A percentile compares a stretch with the other conserved stretches of the same genome.
Evolutionary conservation across 2,113 vertebrate species (phyloP).

Genomic region (Oncorhynchus kisutch): DNA sequence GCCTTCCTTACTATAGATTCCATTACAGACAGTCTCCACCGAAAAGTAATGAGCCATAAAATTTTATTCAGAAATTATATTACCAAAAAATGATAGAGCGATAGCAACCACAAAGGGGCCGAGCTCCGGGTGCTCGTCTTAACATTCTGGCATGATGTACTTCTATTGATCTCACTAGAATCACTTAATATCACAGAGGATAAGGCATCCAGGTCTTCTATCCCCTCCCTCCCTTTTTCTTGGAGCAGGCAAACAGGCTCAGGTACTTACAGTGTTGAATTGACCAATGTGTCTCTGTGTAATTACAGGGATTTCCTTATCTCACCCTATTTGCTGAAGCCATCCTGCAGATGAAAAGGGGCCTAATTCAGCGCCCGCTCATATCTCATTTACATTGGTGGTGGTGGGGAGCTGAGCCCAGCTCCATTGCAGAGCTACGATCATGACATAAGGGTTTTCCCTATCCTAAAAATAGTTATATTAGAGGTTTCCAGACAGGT

Average conservation of each 20-base stretch:
- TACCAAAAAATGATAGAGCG: slow-evolving; percentile 84
- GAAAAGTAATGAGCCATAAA: slow-evolving; percentile 95
- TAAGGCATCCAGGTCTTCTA: slow-evolving; percentile 64
- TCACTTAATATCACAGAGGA: slow-evolving; percentile 30
- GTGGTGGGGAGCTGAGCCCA: slow-evolving; percentile 76
- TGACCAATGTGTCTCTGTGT: slow-evolving; percentile 83
- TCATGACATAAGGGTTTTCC: slow-evolving; percentile 69
- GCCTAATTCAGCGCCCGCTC: slow-evolving; percentile 74
- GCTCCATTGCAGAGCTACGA: slow-evolving; percentile 76
- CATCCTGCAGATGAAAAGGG: slow-evolving; percentile 74
- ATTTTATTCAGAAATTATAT: slow-evolving; percentile 98
- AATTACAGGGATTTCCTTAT: slow-evolving; percentile 92
- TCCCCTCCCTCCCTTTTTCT: slow-evolving; percentile 69
- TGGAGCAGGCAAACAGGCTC: slow-evolving; percentile 41
- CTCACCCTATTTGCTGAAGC: slow-evolving; percentile 81
- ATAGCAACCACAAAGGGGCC: slow-evolving; percentile 80
- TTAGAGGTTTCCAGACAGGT: not conserved
- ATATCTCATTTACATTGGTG: slow-evolving; percentile 84
- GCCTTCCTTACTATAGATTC: slow-evolving; percentile 89
- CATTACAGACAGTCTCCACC: slow-evolving; percentile 86
- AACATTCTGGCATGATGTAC: slow-evolving; percentile 74
- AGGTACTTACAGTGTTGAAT: slow-evolving; percentile 82
- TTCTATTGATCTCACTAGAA: slow-evolving; percentile 73
- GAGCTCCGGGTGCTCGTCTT: slow-evolving; percentile 73
- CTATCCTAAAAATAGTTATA: slow-evolving; percentile 15